A percentile compares a stretch with the other conserved stretches of the same genome.
Conservation (phyloP, 2,888 invertebrate species). For the Rhaphigaster nebulosa region DNA sequence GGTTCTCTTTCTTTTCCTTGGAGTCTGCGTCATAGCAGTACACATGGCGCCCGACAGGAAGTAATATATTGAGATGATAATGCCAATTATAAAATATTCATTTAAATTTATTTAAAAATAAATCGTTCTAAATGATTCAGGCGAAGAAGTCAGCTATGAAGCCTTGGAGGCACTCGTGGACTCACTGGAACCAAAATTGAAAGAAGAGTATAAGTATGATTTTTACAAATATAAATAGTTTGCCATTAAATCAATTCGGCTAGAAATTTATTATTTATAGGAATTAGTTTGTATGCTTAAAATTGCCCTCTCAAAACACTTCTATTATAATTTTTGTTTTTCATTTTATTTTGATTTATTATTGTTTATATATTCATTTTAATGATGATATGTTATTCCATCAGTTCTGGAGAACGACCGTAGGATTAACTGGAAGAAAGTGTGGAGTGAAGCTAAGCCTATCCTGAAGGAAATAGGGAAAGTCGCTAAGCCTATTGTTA, state of each 20-base stretch:
- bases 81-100: too few species aligned
- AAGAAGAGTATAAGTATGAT: background rate
- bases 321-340: too few species aligned
- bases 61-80: background rate
- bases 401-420: background rate
- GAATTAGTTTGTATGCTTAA: too few species aligned
- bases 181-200: background rate
- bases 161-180: background rate
- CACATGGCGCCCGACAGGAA: background rate
- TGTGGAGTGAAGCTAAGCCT: background rate
- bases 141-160: background rate
- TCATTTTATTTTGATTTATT: too few species aligned
- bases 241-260: too few species aligned
- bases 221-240: background rate
- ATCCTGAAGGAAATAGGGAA: background rate
- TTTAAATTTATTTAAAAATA: too few species aligned
- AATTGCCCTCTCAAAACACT: too few species aligned
- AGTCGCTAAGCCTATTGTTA: background rate
- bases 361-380: background rate
- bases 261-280: too few species aligned
- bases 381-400: background rate
- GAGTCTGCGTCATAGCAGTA: background rate
- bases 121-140: background rate
- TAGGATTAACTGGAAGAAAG: background rate
- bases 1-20: background rate